These are phyloP conservation scores for Phocides pigmalion DNA, from an alignment of 1,140 invertebrate genomes.

Conservation along the genomic window DNA sequence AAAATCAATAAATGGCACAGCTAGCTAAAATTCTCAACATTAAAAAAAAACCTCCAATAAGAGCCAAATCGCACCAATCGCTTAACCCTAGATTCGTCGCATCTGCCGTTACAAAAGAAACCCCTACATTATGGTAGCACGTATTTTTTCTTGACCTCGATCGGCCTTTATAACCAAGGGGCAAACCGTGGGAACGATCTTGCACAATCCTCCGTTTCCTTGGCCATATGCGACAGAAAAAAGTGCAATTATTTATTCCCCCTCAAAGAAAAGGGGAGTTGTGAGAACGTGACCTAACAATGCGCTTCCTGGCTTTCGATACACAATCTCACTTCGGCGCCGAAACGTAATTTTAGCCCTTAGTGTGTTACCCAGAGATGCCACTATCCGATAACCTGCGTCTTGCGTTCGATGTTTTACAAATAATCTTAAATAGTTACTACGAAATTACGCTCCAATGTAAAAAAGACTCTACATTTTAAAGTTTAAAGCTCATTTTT, in stretches of 20 bases:
- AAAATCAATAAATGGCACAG: no score
- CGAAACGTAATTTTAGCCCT: conserved; percentile 61
- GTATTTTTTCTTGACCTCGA: conserved; percentile 81
- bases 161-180: conserved; percentile 73
- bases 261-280: conserved; percentile 80
- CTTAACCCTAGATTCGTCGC: conserved; percentile 72
- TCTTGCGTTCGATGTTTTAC: conserved; percentile 61
- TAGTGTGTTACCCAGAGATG: conserved; percentile 54
- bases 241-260: conserved; percentile 83
- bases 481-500: conserved; percentile 36
- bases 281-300: conserved; percentile 83
- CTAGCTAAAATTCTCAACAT: not conserved
- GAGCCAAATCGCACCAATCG: conserved; percentile 58
- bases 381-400: conserved; percentile 58
- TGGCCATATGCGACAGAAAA: conserved; percentile 83
- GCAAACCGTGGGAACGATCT: conserved; percentile 80
- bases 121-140: conserved; percentile 74
- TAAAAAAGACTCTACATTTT: conserved; percentile 40
- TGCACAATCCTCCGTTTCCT: conserved; percentile 78
- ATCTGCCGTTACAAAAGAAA: conserved; percentile 76
- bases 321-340: conserved; percentile 53
- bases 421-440: conserved; percentile 68
- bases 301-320: conserved; percentile 81
- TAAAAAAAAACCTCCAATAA: conserved; percentile 35
- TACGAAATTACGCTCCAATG: conserved; percentile 36